phyloP scores from a whole-genome alignment of 2,888 invertebrate species.

The Kryphioiulus occultus region DNA sequence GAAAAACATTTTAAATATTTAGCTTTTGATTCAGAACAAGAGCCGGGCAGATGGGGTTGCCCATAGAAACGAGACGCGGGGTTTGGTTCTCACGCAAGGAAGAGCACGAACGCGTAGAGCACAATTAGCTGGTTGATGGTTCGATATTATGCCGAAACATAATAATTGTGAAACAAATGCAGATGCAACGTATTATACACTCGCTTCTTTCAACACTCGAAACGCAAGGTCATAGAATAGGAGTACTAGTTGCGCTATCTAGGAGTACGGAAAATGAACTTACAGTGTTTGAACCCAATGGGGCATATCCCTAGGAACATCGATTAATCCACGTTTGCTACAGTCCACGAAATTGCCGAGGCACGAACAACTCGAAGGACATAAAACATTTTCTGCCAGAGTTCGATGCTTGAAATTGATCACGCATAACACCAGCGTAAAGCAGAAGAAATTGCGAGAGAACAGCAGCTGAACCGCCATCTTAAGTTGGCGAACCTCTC shows the following conservation, averaged over 20 bases:
- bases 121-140: not conserved
- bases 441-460: conserved; percentile 35
- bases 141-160: no score
- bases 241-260: conserved; percentile 25
- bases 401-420: conserved; percentile 37
- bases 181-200: not conserved
- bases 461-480: conserved; percentile 43
- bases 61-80: conserved; percentile 17
- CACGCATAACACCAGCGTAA: conserved; percentile 40
- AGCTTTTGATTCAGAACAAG: not conserved
- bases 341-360: conserved; percentile 78
- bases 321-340: conserved; percentile 73
- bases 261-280: conserved; percentile 60
- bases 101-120: not conserved
- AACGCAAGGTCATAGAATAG: not conserved
- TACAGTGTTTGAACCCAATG: conserved; percentile 79
- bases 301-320: conserved; percentile 76
- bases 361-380: conserved; percentile 76
- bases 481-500: conserved; percentile 44
- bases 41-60: conserved; percentile 15
- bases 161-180: not conserved
- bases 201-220: not conserved
- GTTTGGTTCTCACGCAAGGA: not conserved
- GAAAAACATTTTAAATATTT: no score
- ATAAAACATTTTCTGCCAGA: conserved; percentile 59